Evolutionary conservation across 2,888 invertebrate genomes (phyloP).

Genomic region (Sepiola atlantica): DNA sequence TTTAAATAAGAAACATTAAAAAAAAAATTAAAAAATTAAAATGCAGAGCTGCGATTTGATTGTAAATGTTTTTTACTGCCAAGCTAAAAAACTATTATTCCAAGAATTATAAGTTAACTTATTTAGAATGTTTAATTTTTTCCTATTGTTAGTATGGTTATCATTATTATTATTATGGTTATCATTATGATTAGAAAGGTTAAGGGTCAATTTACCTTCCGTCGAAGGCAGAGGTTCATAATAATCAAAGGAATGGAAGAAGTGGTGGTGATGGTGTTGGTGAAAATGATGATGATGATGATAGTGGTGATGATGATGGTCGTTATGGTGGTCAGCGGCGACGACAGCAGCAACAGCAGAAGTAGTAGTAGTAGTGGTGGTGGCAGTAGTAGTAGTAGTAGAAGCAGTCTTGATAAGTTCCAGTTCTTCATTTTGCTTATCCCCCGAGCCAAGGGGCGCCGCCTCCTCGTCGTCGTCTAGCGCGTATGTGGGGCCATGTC

Average conservation of each 20-base stretch:
- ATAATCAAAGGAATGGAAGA: constrained; percentile 14
- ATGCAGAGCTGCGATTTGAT: no score
- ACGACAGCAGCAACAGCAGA: neutral
- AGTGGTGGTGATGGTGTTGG: neutral
- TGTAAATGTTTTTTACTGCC: no score
- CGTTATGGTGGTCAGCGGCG: neutral
- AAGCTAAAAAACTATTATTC: no score
- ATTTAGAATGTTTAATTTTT: no score
- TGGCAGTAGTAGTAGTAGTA: neutral
- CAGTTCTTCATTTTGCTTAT: neutral
- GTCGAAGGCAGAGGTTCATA: constrained; percentile 43
- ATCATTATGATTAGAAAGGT: neutral
- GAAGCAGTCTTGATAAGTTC: neutral
- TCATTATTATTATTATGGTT: neutral
- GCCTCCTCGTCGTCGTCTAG: constrained; percentile 24
- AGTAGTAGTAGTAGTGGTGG: neutral
- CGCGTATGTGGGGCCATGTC: neutral
- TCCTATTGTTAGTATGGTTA: neutral
- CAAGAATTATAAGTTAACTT: no score
- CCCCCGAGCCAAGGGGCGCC: neutral
- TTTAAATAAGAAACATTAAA: no score
- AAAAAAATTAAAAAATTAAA: no score
- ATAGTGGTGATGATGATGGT: neutral
- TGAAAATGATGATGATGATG: constrained; percentile 32
- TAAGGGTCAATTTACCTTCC: constrained; percentile 38